A percentile compares a stretch with the other conserved stretches of the same genome.
Conservation (phyloP, 1,140 invertebrate species). For the Theocolax elegans region DNA sequence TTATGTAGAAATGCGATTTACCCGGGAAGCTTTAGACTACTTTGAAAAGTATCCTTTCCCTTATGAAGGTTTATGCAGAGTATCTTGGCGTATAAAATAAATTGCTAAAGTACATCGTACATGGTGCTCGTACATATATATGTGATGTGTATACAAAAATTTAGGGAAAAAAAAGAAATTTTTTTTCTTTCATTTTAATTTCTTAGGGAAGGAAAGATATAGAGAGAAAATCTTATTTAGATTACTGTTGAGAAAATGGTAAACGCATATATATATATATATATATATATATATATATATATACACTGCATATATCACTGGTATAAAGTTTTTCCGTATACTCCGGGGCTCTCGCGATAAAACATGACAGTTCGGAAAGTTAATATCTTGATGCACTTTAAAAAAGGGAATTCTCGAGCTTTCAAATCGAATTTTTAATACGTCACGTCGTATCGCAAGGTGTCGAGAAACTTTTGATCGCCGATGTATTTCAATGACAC, state of each 20-base stretch:
- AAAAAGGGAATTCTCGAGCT: conserved; percentile 9
- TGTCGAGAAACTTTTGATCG: conserved; percentile 10
- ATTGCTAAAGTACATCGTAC: too few species aligned
- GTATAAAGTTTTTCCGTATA: background rate
- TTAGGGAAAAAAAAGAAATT: too few species aligned
- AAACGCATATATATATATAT: background rate
- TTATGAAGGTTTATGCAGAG: too few species aligned
- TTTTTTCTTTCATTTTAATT: too few species aligned
- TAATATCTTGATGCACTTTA: conserved; percentile 35
- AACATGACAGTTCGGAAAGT: conserved; percentile 28
- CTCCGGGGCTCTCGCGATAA: conserved; percentile 9
- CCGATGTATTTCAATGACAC: background rate
- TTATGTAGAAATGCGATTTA: too few species aligned
- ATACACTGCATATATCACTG: background rate
- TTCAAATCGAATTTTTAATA: conserved; percentile 7
- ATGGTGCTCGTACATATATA: too few species aligned
- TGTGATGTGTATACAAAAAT: too few species aligned
- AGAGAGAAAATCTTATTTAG: conserved; percentile 12
- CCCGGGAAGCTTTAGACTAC: too few species aligned
- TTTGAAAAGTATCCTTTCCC: too few species aligned
- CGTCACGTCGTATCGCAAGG: conserved; percentile 1
- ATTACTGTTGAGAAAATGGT: background rate
- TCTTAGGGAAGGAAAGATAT: too few species aligned
- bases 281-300: too few species aligned
- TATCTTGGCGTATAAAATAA: too few species aligned